Conservation (phyloP, 2,113 vertebrate species). For the Cheirogaleus medius region DNA sequence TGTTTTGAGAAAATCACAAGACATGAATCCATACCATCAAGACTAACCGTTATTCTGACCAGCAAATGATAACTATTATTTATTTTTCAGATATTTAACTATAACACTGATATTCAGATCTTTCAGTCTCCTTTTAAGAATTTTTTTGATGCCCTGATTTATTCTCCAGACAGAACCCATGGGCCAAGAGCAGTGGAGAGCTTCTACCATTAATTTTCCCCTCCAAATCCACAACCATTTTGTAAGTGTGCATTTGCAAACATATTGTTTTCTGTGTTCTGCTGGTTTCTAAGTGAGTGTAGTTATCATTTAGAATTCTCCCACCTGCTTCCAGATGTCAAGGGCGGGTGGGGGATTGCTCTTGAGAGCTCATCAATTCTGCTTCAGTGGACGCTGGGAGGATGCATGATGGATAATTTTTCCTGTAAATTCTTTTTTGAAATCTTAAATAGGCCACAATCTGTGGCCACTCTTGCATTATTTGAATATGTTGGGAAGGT, state of each 20-base stretch:
- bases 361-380: conserved; percentile 66
- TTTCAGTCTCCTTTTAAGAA: neutral
- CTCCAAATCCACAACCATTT: neutral
- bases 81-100: neutral
- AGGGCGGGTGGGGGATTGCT: conserved; percentile 39
- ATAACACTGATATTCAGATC: neutral
- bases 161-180: neutral
- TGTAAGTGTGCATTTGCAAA: conserved; percentile 28
- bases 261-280: conserved; percentile 48
- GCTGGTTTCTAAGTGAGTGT: conserved; percentile 19
- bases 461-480: conserved; percentile 61
- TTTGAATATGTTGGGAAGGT: neutral
- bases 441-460: conserved; percentile 65
- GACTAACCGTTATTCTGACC: neutral
- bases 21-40: neutral
- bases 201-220: conserved; percentile 6
- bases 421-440: conserved; percentile 67
- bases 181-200: neutral
- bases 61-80: neutral
- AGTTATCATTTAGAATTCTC: conserved; percentile 65
- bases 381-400: conserved; percentile 52
- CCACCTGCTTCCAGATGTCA: conserved; percentile 77
- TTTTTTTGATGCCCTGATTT: neutral
- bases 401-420: conserved; percentile 56
- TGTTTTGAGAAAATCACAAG: neutral